These are phyloP conservation scores for Haliclona indistincta DNA, from an alignment of 37 sponge, comb jelly and placozoan species.

Conservation along the genomic window DNA sequence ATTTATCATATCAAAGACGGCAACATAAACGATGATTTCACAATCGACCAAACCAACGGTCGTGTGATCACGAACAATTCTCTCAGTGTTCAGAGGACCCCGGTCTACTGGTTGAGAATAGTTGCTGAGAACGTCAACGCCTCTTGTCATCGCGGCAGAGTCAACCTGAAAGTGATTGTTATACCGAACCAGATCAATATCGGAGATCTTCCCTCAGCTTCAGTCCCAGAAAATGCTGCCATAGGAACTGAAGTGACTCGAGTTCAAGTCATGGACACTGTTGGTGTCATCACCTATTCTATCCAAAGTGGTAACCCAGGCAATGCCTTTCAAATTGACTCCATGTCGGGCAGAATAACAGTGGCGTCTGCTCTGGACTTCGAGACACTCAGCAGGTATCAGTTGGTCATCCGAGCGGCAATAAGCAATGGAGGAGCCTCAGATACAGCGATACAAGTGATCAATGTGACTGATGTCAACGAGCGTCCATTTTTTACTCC, in stretches of 20 bases:
- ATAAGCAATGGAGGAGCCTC: neutral
- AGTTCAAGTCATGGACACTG: slow-evolving; percentile 48
- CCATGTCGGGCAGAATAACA: slow-evolving; percentile 42
- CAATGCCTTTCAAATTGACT: slow-evolving; percentile 56
- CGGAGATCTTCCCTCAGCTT: slow-evolving; percentile 19
- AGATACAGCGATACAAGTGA: slow-evolving; percentile 27
- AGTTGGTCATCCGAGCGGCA: slow-evolving; percentile 22
- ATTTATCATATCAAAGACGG: slow-evolving; percentile 60
- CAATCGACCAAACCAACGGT: slow-evolving; percentile 34
- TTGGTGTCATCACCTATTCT: slow-evolving; percentile 46
- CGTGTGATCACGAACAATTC: slow-evolving; percentile 8
- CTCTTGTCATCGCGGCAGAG: slow-evolving; percentile 62
- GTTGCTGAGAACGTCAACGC: slow-evolving; percentile 59
- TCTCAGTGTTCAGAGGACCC: neutral
- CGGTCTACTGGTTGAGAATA: slow-evolving; percentile 42
- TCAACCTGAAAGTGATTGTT: slow-evolving; percentile 39
- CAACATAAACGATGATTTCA: slow-evolving; percentile 49
- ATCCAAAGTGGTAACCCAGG: slow-evolving; percentile 51
- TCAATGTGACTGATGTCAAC: slow-evolving; percentile 60
- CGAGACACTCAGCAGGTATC: slow-evolving; percentile 15
- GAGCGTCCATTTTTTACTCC: slow-evolving; percentile 65
- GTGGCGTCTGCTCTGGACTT: slow-evolving; percentile 36
- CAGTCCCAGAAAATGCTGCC: slow-evolving; percentile 50
- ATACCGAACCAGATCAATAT: slow-evolving; percentile 29
- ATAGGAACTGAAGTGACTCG: slow-evolving; percentile 36